A percentile compares a stretch with the other conserved stretches of the same genome.
phyloP scores from a whole-genome alignment of 1,140 invertebrate species.

The Centruroides sculpturatus region DNA sequence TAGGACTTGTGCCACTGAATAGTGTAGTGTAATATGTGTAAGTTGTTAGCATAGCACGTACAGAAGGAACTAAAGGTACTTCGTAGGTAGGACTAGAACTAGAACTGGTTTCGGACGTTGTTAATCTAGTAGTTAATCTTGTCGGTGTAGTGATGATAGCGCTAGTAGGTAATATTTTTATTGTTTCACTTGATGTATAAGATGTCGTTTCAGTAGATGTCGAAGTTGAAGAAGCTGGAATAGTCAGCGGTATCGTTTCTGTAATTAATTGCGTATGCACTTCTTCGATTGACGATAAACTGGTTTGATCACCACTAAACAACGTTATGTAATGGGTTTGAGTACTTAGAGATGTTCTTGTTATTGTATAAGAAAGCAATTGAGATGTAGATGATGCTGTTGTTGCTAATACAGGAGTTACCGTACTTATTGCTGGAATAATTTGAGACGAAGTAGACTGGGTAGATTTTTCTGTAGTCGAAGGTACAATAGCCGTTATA shows the following conservation, averaged over 20 bases:
- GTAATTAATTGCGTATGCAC: constrained; percentile 17
- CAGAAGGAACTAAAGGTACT: constrained; percentile 13
- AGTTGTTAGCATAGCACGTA: constrained; percentile 19
- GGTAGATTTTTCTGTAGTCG: neutral
- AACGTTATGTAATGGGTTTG: constrained; percentile 21
- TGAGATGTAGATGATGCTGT: neutral
- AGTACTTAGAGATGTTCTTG: constrained; percentile 16
- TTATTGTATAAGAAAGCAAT: neutral
- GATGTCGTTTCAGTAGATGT: neutral
- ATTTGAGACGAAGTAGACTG: neutral
- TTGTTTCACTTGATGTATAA: too few species aligned
- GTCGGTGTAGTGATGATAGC: too few species aligned
- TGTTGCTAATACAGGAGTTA: neutral
- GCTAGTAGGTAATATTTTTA: too few species aligned
- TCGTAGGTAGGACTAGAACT: too few species aligned
- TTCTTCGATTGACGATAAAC: constrained; percentile 20
- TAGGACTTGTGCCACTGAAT: constrained; percentile 16
- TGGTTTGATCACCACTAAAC: constrained; percentile 16
- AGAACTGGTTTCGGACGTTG: too few species aligned
- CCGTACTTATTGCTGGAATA: neutral
- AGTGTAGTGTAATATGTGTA: constrained; percentile 22
- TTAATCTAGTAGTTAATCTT: too few species aligned
- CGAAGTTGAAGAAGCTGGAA: neutral
- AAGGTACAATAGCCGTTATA: constrained; percentile 1
- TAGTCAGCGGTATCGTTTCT: neutral